Percentiles rank a stretch among this genome's conserved stretches.
Conservation (phyloP, 2,888 invertebrate genomes). For the Drosophila recens region DNA sequence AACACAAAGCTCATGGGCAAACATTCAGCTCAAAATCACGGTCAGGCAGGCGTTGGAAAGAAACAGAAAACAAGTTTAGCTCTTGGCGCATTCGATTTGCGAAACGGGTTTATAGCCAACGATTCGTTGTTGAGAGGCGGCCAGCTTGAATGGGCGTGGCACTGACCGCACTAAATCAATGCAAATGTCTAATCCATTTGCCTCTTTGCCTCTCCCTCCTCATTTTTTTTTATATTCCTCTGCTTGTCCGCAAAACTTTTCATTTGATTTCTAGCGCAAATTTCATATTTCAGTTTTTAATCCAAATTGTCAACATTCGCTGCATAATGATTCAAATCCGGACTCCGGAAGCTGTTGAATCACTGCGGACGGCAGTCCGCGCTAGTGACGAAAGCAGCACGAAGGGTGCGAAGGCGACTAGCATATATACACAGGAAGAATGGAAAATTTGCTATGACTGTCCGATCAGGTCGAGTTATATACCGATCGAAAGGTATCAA, state of each 20-base stretch:
- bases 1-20: slow-evolving; percentile 53
- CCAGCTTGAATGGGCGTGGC: slow-evolving; percentile 58
- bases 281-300: slow-evolving; percentile 18
- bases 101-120: slow-evolving; percentile 58
- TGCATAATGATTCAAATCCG: slow-evolving; percentile 7
- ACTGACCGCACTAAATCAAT: slow-evolving; percentile 65
- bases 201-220: slow-evolving; percentile 18
- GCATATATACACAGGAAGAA: no score
- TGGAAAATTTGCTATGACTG: no score
- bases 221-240: background rate
- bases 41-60: slow-evolving; percentile 58
- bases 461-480: no score
- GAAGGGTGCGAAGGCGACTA: no score
- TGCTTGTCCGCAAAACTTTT: slow-evolving; percentile 7
- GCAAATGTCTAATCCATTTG: slow-evolving; percentile 51
- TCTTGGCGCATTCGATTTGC: slow-evolving; percentile 57
- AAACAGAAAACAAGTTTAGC: slow-evolving; percentile 61
- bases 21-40: slow-evolving; percentile 69
- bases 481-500: no score
- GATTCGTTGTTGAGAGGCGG: slow-evolving; percentile 24
- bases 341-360: slow-evolving; percentile 11
- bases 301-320: slow-evolving; percentile 34
- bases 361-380: no score
- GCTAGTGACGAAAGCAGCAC: no score
- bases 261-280: slow-evolving; percentile 6